Evolutionary conservation across 64 coral and sea anemone species (phyloP), one percentile per base, ranked within the genome.

Genomic region (Porites australiensis): DNA sequence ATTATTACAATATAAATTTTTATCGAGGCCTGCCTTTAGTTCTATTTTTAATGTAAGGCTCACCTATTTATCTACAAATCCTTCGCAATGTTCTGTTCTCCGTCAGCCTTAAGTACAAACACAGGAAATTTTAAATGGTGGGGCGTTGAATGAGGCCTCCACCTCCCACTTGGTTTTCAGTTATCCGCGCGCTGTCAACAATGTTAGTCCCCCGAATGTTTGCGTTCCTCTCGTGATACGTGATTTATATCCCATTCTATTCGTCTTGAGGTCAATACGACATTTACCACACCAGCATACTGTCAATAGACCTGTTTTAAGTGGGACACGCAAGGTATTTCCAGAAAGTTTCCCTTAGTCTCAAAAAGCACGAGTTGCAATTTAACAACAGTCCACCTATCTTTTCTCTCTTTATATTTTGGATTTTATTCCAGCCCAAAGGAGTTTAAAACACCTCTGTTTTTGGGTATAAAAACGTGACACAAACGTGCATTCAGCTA

Each of bases 281-380:
- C 61, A 14, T 76, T 50, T 69, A 84, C 81, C 81, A 84, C 81
- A 84, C 44, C 81, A 84, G 51, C 48, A 84, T 48, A 47, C 58
- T 68, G 63, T 84, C 61, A 84, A 84, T 84, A 69, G 63, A 48
- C 62, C 14, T 84, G 10, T 44, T 84, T 51, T 65, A 49, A 48
- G 63, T 65, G 27, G 62, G 81, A 84, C 81, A 84, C 81, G 81
- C 81, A 84, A 84, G 18, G 19, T 19, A 69, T 68, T 84, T 84
- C 63, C 13, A 47, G 81, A 84, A 14, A 51, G 44, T 68, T 50
- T 51, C 69, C 19, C 10, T 50, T 19, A 15, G 10, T 64, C 15
- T n/a, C 13, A 15, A 3, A 18, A 84, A 49, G 44, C 44, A 13
- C 50, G 10, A 11, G 3, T 43, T 5, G 15, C 59, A 64, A 48